A percentile compares a stretch with the other conserved stretches of the same genome.
phyloP scores from a whole-genome alignment of 2,113 vertebrate species.

The Mesembrinibis cayennensis region DNA sequence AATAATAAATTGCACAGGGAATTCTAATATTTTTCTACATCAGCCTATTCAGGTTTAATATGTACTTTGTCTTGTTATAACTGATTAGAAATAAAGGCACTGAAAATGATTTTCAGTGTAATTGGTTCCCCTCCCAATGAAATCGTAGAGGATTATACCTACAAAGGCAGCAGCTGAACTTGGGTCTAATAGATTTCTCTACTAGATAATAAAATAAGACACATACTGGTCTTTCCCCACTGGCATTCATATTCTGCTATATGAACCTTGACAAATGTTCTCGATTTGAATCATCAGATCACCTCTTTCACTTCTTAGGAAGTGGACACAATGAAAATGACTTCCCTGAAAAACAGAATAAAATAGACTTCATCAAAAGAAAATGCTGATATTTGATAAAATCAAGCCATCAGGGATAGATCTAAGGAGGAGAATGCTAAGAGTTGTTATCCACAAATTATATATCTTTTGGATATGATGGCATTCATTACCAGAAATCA shows the following conservation, averaged over 20 bases:
- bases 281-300: background rate
- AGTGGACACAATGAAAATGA: background rate
- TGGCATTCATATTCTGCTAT: background rate
- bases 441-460: background rate
- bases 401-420: background rate
- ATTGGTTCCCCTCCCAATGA: background rate
- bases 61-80: background rate
- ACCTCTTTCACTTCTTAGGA: background rate
- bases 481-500: background rate
- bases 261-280: background rate
- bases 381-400: background rate
- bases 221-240: background rate
- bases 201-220: background rate
- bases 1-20: background rate
- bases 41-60: background rate
- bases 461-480: background rate
- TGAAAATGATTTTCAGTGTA: background rate
- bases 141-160: background rate
- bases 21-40: background rate
- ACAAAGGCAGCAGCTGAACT: background rate
- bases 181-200: background rate
- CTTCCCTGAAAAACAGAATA: background rate
- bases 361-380: background rate
- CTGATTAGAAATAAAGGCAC: background rate
- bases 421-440: background rate